phyloP scores from a whole-genome alignment of 2,888 invertebrate species.

The Gymnosoma rotundatum region DNA sequence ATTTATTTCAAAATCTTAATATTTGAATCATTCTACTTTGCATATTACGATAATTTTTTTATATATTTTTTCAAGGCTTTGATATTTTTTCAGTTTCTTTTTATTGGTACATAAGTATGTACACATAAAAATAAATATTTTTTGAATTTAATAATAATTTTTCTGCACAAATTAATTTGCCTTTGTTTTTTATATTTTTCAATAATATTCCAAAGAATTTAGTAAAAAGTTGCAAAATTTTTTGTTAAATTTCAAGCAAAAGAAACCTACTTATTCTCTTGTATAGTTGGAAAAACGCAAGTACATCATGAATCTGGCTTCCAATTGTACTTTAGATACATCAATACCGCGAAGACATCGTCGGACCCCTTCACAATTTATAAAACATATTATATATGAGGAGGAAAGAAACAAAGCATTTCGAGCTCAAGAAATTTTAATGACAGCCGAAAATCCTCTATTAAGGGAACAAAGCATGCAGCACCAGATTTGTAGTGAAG shows the following conservation, averaged over 20 bases:
- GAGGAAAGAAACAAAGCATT: neutral
- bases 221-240: too few species aligned
- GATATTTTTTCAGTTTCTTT: too few species aligned
- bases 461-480: conserved; percentile 9
- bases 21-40: too few species aligned
- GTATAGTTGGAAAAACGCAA: neutral
- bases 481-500: conserved; percentile 15
- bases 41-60: too few species aligned
- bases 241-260: too few species aligned
- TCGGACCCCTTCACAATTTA: conserved; percentile 25
- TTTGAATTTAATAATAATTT: too few species aligned
- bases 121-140: too few species aligned
- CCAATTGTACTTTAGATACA: conserved; percentile 10
- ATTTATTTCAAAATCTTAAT: too few species aligned
- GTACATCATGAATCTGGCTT: conserved; percentile 17
- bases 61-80: too few species aligned
- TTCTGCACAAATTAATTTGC: neutral
- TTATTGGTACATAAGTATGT: too few species aligned
- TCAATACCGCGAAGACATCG: neutral
- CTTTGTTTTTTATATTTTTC: too few species aligned
- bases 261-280: neutral
- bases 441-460: conserved; percentile 42
- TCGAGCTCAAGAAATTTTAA: conserved; percentile 25
- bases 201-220: too few species aligned
- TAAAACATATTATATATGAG: conserved; percentile 30